Conservation (phyloP, 2,888 invertebrate species). For the Ethmia dodecea region DNA sequence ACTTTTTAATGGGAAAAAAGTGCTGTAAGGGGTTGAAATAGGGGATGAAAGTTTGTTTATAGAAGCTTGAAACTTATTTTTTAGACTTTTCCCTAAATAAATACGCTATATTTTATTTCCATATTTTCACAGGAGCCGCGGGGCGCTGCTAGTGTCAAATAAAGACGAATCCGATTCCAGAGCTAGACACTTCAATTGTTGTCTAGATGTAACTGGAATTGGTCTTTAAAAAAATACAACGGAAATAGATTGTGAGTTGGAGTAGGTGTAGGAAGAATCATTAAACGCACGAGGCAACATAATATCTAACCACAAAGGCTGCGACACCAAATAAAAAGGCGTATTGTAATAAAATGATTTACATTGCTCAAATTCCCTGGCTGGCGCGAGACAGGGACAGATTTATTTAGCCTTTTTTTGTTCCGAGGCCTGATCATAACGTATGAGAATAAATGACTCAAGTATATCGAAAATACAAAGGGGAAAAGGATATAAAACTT, state of each 20-base stretch:
- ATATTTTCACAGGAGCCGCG: no score
- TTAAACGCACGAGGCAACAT: slow-evolving; percentile 43
- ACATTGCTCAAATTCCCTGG: slow-evolving; percentile 71
- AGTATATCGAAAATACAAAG: slow-evolving; percentile 44
- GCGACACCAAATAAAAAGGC: slow-evolving; percentile 56
- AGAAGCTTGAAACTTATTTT: no score
- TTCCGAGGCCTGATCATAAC: slow-evolving; percentile 63
- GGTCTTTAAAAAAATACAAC: slow-evolving; percentile 22
- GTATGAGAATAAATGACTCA: slow-evolving; percentile 61
- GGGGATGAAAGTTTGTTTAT: no score
- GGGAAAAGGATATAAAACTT: slow-evolving; percentile 34
- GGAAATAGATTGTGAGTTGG: slow-evolving; percentile 28
- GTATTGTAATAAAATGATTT: slow-evolving; percentile 72
- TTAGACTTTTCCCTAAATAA: no score
- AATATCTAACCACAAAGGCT: slow-evolving; percentile 52
- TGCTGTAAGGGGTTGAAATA: no score
- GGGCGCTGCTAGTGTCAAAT: no score
- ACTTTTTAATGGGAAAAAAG: no score
- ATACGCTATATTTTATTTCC: no score
- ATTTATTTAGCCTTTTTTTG: slow-evolving; percentile 68
- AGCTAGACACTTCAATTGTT: no score
- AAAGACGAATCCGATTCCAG: no score
- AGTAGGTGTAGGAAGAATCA: slow-evolving; percentile 31
- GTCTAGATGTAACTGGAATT: no score
- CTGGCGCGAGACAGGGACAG: slow-evolving; percentile 61